Conservation (phyloP, 2,113 vertebrate genomes). For the Phyllopteryx taeniolatus region DNA sequence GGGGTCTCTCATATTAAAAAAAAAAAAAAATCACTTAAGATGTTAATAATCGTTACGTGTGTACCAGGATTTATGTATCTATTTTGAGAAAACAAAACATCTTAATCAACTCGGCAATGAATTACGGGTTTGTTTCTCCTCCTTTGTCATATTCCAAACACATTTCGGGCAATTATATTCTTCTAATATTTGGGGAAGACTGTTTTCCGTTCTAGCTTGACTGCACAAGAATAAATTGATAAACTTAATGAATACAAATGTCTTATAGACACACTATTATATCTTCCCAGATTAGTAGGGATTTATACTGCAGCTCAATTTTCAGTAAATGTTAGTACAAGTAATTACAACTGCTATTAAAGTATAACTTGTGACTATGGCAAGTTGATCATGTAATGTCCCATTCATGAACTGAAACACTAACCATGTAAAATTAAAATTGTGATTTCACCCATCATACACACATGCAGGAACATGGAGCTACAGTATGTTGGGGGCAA, state of each 20-base stretch:
- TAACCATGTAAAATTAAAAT: conserved; percentile 15
- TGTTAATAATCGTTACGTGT: too few relatives aligned
- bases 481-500: conserved; percentile 67
- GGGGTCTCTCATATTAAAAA: too few relatives aligned
- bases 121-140: too few relatives aligned
- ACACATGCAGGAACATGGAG: conserved; percentile 14
- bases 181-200: neutral
- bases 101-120: neutral
- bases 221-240: neutral
- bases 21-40: too few relatives aligned
- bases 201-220: neutral
- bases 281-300: neutral
- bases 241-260: neutral
- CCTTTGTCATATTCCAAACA: too few relatives aligned
- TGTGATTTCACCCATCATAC: conserved; percentile 27
- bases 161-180: neutral
- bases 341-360: neutral
- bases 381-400: neutral
- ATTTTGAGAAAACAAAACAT: neutral
- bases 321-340: neutral
- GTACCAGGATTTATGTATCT: too few relatives aligned
- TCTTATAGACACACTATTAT: neutral
- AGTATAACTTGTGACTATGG: neutral
- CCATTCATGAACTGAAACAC: conserved; percentile 4
- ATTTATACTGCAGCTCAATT: neutral